Conservation (phyloP, 30 jellyfish, hydroid and myxozoan genomes). For the Chrysaora quinquecirrha region DNA sequence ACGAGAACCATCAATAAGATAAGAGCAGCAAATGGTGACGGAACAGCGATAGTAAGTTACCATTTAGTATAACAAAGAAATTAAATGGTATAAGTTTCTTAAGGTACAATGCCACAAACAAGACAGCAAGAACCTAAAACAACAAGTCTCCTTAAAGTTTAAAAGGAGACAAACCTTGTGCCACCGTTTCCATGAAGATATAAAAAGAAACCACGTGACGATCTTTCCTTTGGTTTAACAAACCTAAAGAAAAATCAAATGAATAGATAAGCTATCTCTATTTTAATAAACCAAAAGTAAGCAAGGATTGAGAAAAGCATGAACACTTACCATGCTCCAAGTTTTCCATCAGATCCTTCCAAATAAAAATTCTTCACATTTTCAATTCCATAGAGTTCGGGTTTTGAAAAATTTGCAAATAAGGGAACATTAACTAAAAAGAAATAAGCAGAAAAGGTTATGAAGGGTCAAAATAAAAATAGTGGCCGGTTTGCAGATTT, state of each 20-base stretch:
- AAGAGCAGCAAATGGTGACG: not conserved
- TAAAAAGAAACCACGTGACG: constrained; percentile 33
- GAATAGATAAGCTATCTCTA: not conserved
- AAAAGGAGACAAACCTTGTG: constrained; percentile 50
- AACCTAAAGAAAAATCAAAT: constrained; percentile 11
- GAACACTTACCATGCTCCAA: constrained; percentile 85
- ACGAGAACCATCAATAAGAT: not conserved
- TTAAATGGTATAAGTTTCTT: too few species aligned
- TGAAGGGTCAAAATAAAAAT: not conserved
- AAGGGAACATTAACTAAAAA: constrained; percentile 71
- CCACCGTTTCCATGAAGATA: constrained; percentile 91
- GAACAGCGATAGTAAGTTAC: not conserved
- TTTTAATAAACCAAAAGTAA: not conserved
- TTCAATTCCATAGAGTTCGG: constrained; percentile 70
- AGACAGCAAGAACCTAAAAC: not conserved
- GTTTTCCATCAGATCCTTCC: constrained; percentile 76
- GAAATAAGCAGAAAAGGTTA: not conserved
- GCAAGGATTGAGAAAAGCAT: not conserved
- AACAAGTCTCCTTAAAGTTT: not conserved
- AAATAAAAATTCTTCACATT: constrained; percentile 57
- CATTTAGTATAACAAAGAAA: not conserved
- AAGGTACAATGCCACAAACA: not conserved
- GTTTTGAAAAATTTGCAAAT: constrained; percentile 75
- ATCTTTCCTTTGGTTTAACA: constrained; percentile 23
- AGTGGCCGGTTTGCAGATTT: not conserved